A percentile compares a stretch with the other conserved stretches of the same genome.
These are phyloP conservation scores for Teleiodes luculella DNA, from an alignment of 2,888 invertebrate genomes.

Conservation along the genomic window DNA sequence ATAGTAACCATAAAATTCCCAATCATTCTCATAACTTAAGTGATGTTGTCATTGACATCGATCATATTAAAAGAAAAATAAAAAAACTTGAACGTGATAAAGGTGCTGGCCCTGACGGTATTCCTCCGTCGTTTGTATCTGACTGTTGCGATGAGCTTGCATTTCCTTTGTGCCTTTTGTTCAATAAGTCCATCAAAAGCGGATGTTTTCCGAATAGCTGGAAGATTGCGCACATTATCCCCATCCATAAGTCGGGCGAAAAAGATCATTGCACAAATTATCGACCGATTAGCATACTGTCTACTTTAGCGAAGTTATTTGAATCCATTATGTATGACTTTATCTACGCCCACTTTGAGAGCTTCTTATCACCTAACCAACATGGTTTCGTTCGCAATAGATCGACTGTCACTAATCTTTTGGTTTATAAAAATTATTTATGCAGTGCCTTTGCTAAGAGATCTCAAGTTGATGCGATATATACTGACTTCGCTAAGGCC, in stretches of 20 bases:
- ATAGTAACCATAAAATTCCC: background rate
- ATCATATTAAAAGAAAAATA: background rate
- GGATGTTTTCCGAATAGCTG: constrained; percentile 10
- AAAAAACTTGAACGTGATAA: constrained; percentile 1
- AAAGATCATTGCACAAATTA: constrained; percentile 15
- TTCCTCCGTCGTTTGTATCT: constrained; percentile 6
- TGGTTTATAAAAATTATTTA: constrained; percentile 11
- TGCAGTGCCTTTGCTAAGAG: constrained; percentile 6
- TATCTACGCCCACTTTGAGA: constrained; percentile 12
- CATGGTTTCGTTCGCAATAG: constrained; percentile 14
- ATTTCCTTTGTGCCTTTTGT: background rate
- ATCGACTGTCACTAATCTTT: constrained; percentile 16
- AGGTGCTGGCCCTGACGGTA: constrained; percentile 11
- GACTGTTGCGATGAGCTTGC: background rate
- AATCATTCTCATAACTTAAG: background rate
- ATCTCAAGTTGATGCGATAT: constrained; percentile 11
- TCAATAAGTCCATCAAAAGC: constrained; percentile 5
- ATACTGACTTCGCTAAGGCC: constrained; percentile 16
- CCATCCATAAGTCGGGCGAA: constrained; percentile 15
- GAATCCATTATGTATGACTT: constrained; percentile 15
- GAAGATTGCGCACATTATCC: constrained; percentile 15
- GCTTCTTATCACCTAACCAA: background rate
- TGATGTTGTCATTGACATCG: background rate
- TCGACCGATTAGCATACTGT: constrained; percentile 17
- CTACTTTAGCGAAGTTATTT: constrained; percentile 17